Conservation (phyloP, 2,113 vertebrate species). For the Egretta garzetta region DNA sequence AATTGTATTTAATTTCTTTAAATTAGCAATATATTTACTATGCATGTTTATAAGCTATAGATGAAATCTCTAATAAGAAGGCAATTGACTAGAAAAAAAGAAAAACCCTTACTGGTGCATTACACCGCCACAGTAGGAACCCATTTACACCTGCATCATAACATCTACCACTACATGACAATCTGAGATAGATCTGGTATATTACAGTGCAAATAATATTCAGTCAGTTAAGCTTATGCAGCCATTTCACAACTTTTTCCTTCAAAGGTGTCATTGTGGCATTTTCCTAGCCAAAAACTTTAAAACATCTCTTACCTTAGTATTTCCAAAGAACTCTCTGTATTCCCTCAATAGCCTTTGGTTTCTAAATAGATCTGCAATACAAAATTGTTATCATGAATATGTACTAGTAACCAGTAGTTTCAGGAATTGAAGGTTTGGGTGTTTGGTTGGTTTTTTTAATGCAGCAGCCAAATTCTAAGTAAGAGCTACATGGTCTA, state of each 20-base stretch:
- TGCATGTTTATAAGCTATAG: neutral
- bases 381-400: neutral
- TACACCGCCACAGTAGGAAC: neutral
- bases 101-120: neutral
- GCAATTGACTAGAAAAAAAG: neutral
- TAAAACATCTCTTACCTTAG: conserved; percentile 83
- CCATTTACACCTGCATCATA: neutral
- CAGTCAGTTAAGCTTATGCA: neutral
- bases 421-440: neutral
- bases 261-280: neutral
- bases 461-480: neutral
- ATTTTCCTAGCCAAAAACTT: neutral
- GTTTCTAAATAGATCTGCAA: conserved; percentile 90
- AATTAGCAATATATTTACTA: neutral
- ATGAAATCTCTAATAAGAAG: neutral
- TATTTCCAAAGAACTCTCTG: conserved; percentile 95
- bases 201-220: neutral
- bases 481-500: neutral
- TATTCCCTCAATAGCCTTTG: conserved; percentile 94
- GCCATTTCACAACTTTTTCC: neutral
- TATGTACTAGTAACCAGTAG: neutral
- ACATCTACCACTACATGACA: neutral
- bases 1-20: neutral
- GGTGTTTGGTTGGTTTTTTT: too few species aligned
- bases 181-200: neutral